Conservation (phyloP, 1,140 invertebrate genomes). For the Ceratina japonica region DNA sequence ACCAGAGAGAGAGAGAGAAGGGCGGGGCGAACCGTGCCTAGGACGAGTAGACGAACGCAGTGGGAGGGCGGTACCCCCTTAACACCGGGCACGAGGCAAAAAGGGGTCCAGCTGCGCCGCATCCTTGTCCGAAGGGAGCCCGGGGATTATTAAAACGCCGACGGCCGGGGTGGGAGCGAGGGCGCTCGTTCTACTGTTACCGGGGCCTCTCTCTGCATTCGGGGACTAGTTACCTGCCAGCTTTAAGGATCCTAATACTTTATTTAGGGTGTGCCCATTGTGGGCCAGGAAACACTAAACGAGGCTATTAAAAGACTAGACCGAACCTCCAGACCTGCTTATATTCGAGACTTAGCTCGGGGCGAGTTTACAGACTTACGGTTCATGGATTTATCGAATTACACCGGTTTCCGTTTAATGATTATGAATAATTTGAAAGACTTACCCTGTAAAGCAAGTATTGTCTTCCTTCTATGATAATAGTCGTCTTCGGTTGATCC, state of each 20-base stretch:
- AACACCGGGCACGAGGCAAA: constrained; percentile 74
- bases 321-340: too few species aligned
- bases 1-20: neutral
- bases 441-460: neutral
- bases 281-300: constrained; percentile 29
- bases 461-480: neutral
- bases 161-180: constrained; percentile 52
- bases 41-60: constrained; percentile 57
- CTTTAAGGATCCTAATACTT: constrained; percentile 62
- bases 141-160: constrained; percentile 75
- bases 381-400: neutral
- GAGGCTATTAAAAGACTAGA: constrained; percentile 16
- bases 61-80: constrained; percentile 72
- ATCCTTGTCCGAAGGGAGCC: constrained; percentile 70
- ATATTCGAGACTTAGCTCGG: neutral
- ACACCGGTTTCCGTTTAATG: too few species aligned
- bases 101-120: constrained; percentile 66
- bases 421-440: too few species aligned
- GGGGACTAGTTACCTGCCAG: constrained; percentile 64
- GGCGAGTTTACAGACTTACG: neutral
- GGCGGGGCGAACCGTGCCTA: constrained; percentile 29
- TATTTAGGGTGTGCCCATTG: constrained; percentile 57
- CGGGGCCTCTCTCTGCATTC: too few species aligned
- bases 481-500: neutral
- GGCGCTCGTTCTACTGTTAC: constrained; percentile 64